phyloP scores from a whole-genome alignment of 2,113 vertebrate species.

The Lamprologus ornatipinnis region DNA sequence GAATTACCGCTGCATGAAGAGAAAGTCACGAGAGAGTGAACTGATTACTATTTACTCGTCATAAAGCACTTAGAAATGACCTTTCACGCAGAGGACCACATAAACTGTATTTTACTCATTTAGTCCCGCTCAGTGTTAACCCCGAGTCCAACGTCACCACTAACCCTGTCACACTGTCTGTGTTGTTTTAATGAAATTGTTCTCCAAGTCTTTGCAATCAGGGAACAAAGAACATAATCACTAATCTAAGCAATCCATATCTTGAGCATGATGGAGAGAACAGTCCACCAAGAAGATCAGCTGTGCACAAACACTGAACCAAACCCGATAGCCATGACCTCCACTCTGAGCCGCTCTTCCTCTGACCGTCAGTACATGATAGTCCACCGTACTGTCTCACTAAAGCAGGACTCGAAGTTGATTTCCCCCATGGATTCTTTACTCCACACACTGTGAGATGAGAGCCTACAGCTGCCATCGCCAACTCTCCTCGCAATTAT shows the following conservation, averaged over 20 bases:
- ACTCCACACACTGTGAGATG: not conserved
- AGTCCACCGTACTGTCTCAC: not conserved
- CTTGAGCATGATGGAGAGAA: not conserved
- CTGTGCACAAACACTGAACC: not conserved
- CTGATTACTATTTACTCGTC: not conserved
- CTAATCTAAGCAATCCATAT: not conserved
- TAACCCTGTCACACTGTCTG: not conserved
- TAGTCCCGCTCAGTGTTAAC: not conserved
- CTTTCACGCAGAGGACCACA: not conserved
- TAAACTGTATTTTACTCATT: not conserved
- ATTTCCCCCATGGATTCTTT: conserved; percentile 34
- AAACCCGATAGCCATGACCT: rapidly evolving
- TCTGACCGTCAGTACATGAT: not conserved
- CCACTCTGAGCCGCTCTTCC: not conserved
- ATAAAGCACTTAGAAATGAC: not conserved
- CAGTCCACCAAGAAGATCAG: not conserved
- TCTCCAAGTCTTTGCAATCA: not conserved
- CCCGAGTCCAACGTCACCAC: not conserved
- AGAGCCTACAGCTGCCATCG: not conserved
- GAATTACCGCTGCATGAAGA: not conserved
- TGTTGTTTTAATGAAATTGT: not conserved
- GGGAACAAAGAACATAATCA: not conserved
- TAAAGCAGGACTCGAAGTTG: not conserved
- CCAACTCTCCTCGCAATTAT: not conserved
- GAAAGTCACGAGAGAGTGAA: not conserved